Percentiles rank a stretch among this genome's conserved stretches.
These are phyloP conservation scores for Megalonaias nervosa DNA, from an alignment of 1,140 invertebrate genomes.

Conservation along the genomic window DNA sequence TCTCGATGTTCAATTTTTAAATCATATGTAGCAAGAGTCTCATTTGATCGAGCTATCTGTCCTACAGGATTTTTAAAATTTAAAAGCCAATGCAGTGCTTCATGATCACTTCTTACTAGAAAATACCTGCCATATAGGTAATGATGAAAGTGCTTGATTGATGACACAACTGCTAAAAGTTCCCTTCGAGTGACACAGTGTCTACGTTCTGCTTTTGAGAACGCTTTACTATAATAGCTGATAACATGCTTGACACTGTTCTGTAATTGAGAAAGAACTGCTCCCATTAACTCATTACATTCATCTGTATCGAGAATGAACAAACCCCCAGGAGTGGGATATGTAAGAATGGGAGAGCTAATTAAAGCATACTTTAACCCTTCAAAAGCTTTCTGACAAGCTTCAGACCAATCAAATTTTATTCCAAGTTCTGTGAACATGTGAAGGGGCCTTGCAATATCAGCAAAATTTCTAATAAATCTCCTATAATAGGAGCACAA, in stretches of 20 bases:
- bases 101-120: too few species aligned
- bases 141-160: slow-evolving; percentile 1
- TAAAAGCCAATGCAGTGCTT: too few species aligned
- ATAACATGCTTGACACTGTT: slow-evolving; percentile 36
- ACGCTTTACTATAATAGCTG: slow-evolving; percentile 32
- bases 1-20: too few species aligned
- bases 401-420: slow-evolving; percentile 18
- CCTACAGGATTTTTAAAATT: too few species aligned
- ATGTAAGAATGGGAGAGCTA: neutral
- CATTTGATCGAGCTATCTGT: too few species aligned
- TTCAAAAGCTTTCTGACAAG: slow-evolving; percentile 9
- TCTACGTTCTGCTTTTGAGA: slow-evolving; percentile 65
- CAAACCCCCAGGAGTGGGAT: slow-evolving; percentile 3
- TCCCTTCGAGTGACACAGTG: slow-evolving; percentile 64
- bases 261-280: slow-evolving; percentile 48
- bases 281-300: slow-evolving; percentile 27
- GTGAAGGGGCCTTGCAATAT: neutral
- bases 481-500: slow-evolving; percentile 15
- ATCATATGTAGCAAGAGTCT: too few species aligned
- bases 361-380: slow-evolving; percentile 10
- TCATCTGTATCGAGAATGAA: slow-evolving; percentile 22
- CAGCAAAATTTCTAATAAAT: slow-evolving; percentile 7
- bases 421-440: slow-evolving; percentile 1
- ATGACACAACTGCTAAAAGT: slow-evolving; percentile 32
- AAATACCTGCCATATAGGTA: too few species aligned